A percentile compares a stretch with the other conserved stretches of the same genome.
Evolutionary conservation across 1,140 invertebrate genomes (phyloP).

Genomic region (Sogatella furcifera): DNA sequence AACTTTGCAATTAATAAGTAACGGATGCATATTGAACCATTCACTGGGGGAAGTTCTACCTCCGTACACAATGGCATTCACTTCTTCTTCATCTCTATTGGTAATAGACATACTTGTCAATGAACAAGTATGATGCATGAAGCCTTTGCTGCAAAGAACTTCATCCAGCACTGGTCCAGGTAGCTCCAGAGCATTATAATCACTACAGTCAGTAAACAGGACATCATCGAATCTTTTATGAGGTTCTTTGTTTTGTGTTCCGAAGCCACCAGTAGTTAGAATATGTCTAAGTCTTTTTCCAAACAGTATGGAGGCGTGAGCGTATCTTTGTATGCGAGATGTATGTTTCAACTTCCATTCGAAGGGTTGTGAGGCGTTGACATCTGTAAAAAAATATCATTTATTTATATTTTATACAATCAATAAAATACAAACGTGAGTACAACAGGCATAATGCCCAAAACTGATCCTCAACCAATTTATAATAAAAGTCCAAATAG

Average conservation of each 20-base stretch:
- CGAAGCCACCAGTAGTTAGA: background rate
- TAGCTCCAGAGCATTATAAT: background rate
- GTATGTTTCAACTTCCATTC: background rate
- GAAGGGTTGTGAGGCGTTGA: background rate
- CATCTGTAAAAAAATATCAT: background rate
- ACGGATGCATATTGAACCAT: slow-evolving; percentile 2
- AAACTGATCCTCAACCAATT: too few species aligned
- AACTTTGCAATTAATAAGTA: background rate
- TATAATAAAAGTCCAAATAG: too few species aligned
- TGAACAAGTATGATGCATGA: slow-evolving; percentile 3
- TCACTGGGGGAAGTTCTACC: slow-evolving; percentile 15
- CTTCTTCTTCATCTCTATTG: too few species aligned
- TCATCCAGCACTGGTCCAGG: background rate
- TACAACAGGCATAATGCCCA: too few species aligned
- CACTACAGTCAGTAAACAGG: background rate
- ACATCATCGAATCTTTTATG: slow-evolving; percentile 1
- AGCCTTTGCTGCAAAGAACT: background rate
- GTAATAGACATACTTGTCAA: background rate
- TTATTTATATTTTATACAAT: background rate
- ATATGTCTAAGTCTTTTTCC: background rate
- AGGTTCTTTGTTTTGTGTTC: background rate
- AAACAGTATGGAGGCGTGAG: background rate
- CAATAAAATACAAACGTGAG: too few species aligned
- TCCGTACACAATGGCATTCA: slow-evolving; percentile 12
- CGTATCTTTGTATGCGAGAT: background rate